Evolutionary conservation across 2,113 vertebrate species (phyloP).

Genomic region (Phainopepla nitens): DNA sequence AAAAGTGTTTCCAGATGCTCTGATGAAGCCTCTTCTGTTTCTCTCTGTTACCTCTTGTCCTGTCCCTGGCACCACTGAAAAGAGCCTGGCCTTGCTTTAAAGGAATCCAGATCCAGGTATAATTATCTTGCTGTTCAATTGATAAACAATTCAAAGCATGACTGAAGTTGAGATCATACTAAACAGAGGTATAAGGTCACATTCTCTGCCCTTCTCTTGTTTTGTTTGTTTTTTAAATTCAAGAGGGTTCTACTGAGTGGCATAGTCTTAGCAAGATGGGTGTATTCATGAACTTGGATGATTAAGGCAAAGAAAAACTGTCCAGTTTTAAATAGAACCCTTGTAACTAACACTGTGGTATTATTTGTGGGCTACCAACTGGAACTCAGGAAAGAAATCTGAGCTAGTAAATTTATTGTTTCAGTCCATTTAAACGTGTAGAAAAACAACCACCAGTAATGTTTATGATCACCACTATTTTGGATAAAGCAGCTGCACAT

Average conservation of each 20-base stretch:
- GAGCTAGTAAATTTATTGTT: not conserved
- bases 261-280: not conserved
- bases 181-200: not conserved
- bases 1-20: not conserved
- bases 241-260: not conserved
- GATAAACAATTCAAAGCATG: not conserved
- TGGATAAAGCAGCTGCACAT: not conserved
- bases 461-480: not conserved
- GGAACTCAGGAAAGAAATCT: not conserved
- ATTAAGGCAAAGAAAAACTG: not conserved
- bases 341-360: not conserved
- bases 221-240: not conserved
- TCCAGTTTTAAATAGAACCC: not conserved
- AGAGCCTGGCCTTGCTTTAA: not conserved
- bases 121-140: not conserved
- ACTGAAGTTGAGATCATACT: not conserved
- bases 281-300: not conserved
- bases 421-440: not conserved
- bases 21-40: not conserved
- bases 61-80: not conserved
- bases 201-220: not conserved
- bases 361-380: not conserved
- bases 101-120: not conserved
- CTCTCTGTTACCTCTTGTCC: not conserved
- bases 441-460: not conserved